Percentiles rank a stretch among this genome's conserved stretches.
Conservation (phyloP, 1,140 invertebrate genomes). For the Phymastichus coffea region DNA sequence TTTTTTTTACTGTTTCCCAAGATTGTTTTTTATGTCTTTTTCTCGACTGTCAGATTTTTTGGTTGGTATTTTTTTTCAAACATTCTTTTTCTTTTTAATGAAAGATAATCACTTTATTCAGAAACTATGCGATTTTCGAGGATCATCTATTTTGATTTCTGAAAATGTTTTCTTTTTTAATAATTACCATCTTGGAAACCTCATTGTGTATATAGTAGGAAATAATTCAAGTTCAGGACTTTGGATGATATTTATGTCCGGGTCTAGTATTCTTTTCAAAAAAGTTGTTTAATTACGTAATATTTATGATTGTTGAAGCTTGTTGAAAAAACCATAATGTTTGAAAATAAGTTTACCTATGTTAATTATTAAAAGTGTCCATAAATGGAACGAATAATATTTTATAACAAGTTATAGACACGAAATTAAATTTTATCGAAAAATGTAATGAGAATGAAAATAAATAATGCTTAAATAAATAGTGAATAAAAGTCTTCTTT, state of each 20-base stretch:
- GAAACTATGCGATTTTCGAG: background rate
- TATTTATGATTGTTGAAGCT: conserved; percentile 14
- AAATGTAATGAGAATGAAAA: no score
- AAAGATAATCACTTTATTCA: no score
- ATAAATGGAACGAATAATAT: no score
- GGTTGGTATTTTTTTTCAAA: no score
- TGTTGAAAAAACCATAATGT: background rate
- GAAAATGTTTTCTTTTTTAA: background rate
- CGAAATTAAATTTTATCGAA: no score
- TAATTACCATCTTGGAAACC: conserved; percentile 1
- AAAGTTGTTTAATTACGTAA: background rate
- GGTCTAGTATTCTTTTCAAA: background rate
- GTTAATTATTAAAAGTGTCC: conserved; percentile 15
- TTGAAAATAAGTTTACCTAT: conserved; percentile 3
- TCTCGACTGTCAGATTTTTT: no score
- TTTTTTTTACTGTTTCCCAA: no score
- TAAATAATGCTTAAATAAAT: no score
- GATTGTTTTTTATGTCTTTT: no score
- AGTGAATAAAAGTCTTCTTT: no score
- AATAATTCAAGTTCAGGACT: conserved; percentile 8
- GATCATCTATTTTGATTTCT: conserved; percentile 12
- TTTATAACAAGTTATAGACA: no score
- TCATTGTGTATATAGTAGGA: conserved; percentile 1
- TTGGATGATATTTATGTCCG: background rate
- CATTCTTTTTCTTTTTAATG: no score